phyloP scores from a whole-genome alignment of 2,113 vertebrate genomes.

The Sphaerodactylus townsendi region DNA sequence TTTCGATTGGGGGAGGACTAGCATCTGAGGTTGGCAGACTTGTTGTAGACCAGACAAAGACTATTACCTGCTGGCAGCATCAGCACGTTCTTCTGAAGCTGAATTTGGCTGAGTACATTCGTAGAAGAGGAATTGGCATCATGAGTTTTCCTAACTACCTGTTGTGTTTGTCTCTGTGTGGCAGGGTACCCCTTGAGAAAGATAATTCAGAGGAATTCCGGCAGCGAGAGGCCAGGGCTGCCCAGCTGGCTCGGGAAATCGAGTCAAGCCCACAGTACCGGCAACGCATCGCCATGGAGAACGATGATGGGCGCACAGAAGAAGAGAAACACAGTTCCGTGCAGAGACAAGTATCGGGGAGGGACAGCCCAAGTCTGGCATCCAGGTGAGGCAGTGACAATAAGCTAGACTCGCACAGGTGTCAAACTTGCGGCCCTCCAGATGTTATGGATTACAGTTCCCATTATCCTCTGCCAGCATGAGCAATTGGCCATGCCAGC shows the following conservation, averaged over 20 bases:
- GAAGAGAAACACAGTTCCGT: slow-evolving; percentile 90
- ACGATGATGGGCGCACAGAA: slow-evolving; percentile 86
- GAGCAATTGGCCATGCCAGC: too few relatives aligned
- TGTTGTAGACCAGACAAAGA: background rate
- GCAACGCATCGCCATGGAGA: slow-evolving; percentile 83
- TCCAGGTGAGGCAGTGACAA: slow-evolving; percentile 50
- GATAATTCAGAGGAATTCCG: slow-evolving; percentile 85
- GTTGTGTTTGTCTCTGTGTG: background rate
- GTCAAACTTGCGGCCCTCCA: too few relatives aligned
- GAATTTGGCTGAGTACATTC: background rate
- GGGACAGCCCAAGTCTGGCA: slow-evolving; percentile 71
- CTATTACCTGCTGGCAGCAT: background rate
- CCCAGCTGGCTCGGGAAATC: slow-evolving; percentile 87
- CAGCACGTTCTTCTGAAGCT: background rate
- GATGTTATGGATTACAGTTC: too few relatives aligned
- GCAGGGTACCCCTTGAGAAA: slow-evolving; percentile 86
- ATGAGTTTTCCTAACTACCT: background rate
- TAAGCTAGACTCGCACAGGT: too few relatives aligned
- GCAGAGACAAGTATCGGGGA: slow-evolving; percentile 73
- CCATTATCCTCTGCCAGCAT: too few relatives aligned
- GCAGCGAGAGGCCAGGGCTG: slow-evolving; percentile 85
- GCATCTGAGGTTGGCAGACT: background rate
- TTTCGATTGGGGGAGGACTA: background rate
- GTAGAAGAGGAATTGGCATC: background rate
- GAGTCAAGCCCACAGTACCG: slow-evolving; percentile 90